Evolutionary conservation across 1,140 invertebrate genomes (phyloP).

Genomic region (Hycleus phaleratus): DNA sequence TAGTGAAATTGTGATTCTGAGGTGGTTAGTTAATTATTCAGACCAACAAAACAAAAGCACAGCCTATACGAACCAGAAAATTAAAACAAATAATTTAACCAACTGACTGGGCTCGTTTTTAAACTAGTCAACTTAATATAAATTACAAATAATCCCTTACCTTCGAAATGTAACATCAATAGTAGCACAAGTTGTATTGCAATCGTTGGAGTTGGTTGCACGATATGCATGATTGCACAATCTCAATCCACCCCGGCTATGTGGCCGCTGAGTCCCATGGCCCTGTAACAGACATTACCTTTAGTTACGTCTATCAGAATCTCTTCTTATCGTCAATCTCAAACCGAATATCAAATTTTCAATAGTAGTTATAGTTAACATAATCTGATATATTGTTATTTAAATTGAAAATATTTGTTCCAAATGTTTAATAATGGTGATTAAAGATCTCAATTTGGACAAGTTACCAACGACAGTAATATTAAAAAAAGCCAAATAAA

Average conservation of each 20-base stretch:
- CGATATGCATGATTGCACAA: slow-evolving; percentile 27
- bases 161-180: slow-evolving; percentile 22
- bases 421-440: no score
- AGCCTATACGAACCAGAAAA: slow-evolving; percentile 25
- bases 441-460: no score
- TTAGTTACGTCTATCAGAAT: slow-evolving; percentile 2
- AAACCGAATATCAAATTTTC: slow-evolving; percentile 28
- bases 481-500: slow-evolving; percentile 7
- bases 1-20: slow-evolving; percentile 39
- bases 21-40: slow-evolving; percentile 41
- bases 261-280: slow-evolving; percentile 28
- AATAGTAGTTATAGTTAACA: slow-evolving; percentile 15
- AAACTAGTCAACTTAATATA: not conserved
- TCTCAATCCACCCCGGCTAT: slow-evolving; percentile 34
- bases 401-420: no score
- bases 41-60: slow-evolving; percentile 31
- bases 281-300: slow-evolving; percentile 29
- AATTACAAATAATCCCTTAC: not conserved
- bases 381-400: no score
- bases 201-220: slow-evolving; percentile 20
- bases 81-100: slow-evolving; percentile 32
- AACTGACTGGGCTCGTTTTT: not conserved
- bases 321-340: slow-evolving; percentile 24
- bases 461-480: no score
- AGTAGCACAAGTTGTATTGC: slow-evolving; percentile 24